A percentile compares a stretch with the other conserved stretches of the same genome.
phyloP scores from a whole-genome alignment of 2,797 vertebrate species.

The Schizothorax lantsangensis region DNA sequence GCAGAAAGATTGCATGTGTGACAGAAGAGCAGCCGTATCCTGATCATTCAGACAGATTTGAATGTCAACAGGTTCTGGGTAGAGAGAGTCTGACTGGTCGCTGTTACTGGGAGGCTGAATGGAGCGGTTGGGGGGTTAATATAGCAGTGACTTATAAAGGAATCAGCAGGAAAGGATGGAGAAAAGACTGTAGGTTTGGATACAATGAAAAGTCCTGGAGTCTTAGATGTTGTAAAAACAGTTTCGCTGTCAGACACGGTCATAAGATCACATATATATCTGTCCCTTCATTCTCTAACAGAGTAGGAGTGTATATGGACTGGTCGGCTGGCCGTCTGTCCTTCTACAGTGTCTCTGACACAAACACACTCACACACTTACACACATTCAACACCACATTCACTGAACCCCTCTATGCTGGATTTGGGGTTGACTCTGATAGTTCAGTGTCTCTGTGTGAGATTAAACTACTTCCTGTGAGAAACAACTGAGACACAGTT shows the following conservation, averaged over 20 bases:
- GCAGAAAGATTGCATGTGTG: not conserved
- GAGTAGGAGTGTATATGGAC: not conserved
- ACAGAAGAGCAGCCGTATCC: not conserved
- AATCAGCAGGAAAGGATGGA: not conserved
- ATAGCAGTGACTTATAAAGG: not conserved
- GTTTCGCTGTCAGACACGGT: not conserved
- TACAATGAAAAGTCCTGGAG: not conserved
- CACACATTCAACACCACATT: not conserved
- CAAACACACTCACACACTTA: not conserved
- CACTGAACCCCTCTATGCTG: not conserved
- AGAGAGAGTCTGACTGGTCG: not conserved
- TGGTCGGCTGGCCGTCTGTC: not conserved
- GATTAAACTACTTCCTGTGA: not conserved
- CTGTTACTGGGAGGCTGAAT: not conserved
- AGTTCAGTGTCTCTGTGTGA: not conserved
- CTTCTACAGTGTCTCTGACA: not conserved
- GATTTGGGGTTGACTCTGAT: not conserved
- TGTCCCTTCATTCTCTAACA: not conserved
- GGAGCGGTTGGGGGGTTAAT: not conserved
- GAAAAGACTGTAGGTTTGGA: not conserved
- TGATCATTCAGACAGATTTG: not conserved
- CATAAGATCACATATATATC: not conserved
- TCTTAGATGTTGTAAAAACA: not conserved
- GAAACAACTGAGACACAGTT: not conserved
- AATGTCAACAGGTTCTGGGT: not conserved